Evolutionary conservation across 2,888 invertebrate species (phyloP).

Genomic region (Druceiella hillmani): DNA sequence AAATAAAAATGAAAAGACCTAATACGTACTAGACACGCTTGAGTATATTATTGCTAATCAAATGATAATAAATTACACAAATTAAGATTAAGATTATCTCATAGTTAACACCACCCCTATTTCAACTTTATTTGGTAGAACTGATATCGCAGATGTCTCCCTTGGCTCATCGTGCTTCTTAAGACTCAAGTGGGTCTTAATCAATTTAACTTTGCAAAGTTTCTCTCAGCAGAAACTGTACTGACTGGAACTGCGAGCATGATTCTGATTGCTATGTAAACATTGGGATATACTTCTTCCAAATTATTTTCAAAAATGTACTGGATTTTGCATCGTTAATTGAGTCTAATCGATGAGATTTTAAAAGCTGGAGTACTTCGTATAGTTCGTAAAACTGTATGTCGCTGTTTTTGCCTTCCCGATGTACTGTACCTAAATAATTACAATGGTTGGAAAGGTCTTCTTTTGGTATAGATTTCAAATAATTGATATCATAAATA

Average conservation of each 20-base stretch:
- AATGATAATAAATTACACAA: no score
- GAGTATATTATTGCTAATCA: no score
- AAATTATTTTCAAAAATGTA: not conserved
- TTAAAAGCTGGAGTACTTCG: not conserved
- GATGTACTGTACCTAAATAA: not conserved
- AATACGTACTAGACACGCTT: no score
- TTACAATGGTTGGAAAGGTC: not conserved
- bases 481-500: constrained; percentile 1
- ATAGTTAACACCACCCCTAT: not conserved
- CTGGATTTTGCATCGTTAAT: no score
- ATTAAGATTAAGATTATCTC: not conserved
- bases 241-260: constrained; percentile 1
- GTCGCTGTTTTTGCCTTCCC: no score
- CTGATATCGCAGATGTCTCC: not conserved
- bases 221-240: not conserved
- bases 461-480: constrained; percentile 1
- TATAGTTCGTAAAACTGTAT: no score
- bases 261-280: not conserved
- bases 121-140: not conserved
- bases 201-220: no score
- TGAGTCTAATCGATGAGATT: no score
- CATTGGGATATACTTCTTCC: constrained; percentile 1
- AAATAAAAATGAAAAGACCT: not conserved
- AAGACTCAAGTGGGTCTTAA: constrained; percentile 1
- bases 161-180: not conserved